These are phyloP conservation scores for Chrysocyon brachyurus DNA, from an alignment of 2,797 vertebrate genomes.

Conservation along the genomic window DNA sequence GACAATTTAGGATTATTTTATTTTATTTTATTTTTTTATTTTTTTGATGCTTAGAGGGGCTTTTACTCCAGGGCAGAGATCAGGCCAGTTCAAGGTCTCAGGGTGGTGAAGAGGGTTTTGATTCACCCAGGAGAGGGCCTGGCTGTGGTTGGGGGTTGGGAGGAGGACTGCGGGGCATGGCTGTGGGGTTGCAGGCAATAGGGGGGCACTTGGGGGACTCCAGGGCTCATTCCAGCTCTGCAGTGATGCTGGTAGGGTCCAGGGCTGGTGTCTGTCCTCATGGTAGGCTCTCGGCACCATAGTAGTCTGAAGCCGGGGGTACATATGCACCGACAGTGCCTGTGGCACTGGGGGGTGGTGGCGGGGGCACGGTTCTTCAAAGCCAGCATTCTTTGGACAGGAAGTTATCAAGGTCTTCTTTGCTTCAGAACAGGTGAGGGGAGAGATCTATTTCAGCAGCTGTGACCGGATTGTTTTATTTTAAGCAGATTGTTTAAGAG, in stretches of 20 bases:
- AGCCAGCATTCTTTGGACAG: slow-evolving; percentile 49
- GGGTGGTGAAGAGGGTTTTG: background rate
- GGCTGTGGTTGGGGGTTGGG: accelerated
- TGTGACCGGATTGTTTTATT: slow-evolving; percentile 1
- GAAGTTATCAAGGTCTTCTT: slow-evolving; percentile 64
- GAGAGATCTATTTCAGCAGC: slow-evolving; percentile 77
- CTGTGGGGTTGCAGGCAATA: background rate
- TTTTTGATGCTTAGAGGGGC: too few relatives aligned
- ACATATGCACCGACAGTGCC: slow-evolving; percentile 86
- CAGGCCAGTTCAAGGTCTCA: background rate
- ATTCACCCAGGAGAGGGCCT: background rate
- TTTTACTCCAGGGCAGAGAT: background rate
- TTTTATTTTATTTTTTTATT: too few relatives aligned
- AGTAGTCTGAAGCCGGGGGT: slow-evolving; percentile 88
- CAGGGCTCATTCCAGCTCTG: background rate
- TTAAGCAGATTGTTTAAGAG: background rate
- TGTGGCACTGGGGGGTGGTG: slow-evolving; percentile 88
- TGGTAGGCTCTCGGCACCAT: slow-evolving; percentile 79
- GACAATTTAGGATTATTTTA: background rate
- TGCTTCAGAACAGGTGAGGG: slow-evolving; percentile 74
- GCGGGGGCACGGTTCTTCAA: slow-evolving; percentile 84
- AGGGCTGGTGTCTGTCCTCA: slow-evolving; percentile 43
- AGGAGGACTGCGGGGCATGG: background rate
- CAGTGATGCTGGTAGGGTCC: background rate
- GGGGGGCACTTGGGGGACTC: too few relatives aligned